phyloP scores from a whole-genome alignment of 1,140 invertebrate genomes.

The Acromyrmex heyeri region DNA sequence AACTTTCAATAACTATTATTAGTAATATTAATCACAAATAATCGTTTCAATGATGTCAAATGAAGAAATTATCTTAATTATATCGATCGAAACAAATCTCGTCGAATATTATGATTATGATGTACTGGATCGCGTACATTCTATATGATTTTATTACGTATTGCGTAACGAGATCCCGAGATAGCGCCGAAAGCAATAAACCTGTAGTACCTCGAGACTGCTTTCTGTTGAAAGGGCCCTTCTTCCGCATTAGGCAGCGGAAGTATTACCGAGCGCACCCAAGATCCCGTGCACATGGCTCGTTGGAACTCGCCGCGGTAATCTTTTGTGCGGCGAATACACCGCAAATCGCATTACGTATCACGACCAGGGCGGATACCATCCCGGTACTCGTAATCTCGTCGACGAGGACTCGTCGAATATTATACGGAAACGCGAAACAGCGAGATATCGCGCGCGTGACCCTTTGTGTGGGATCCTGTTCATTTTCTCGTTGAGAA shows the following conservation, averaged over 20 bases:
- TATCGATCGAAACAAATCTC: not conserved
- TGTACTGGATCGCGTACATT: not conserved
- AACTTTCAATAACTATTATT: not conserved
- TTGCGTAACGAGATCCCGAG: conserved; percentile 28
- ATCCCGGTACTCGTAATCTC: conserved; percentile 45
- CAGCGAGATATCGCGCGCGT: conserved; percentile 51
- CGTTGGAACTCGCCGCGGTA: conserved; percentile 55
- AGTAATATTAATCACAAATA: not conserved
- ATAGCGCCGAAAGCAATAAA: conserved; percentile 43
- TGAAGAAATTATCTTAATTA: not conserved
- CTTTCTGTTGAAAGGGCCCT: conserved; percentile 56
- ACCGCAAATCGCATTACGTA: conserved; percentile 61
- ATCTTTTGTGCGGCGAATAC: conserved; percentile 61
- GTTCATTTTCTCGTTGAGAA: conserved; percentile 50
- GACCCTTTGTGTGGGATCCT: conserved; percentile 47
- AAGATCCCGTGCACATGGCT: conserved; percentile 57
- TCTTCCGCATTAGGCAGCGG: conserved; percentile 60
- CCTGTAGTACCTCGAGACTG: conserved; percentile 44
- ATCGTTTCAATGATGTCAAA: not conserved
- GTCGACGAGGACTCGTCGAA: conserved; percentile 58
- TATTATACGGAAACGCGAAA: conserved; percentile 61
- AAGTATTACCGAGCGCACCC: conserved; percentile 41
- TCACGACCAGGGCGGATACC: conserved; percentile 41
- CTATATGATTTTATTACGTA: conserved; percentile 43
- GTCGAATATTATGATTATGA: not conserved